These are phyloP conservation scores for Sus scrofa DNA, from an alignment of 2,113 vertebrate species.

Conservation along the genomic window DNA sequence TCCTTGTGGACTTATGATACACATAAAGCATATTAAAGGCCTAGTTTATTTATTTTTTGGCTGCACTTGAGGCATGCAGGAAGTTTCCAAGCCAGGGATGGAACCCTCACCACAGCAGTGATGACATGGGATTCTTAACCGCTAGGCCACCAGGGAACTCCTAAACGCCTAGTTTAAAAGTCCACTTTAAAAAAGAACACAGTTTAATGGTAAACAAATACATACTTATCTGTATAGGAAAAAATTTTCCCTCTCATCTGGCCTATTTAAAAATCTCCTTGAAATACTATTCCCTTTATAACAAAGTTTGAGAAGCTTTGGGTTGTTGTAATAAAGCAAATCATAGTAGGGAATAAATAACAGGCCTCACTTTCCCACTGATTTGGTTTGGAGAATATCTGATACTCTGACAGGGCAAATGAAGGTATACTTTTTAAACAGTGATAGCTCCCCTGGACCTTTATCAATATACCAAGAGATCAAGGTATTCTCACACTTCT, in stretches of 20 bases:
- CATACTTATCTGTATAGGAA: background rate
- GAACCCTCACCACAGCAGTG: too few relatives aligned
- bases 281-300: background rate
- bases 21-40: background rate
- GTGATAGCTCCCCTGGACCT: background rate
- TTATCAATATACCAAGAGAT: background rate
- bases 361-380: background rate
- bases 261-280: constrained; percentile 40
- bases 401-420: background rate
- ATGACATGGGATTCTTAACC: too few relatives aligned
- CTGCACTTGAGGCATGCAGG: too few relatives aligned
- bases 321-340: background rate
- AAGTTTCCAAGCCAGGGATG: too few relatives aligned
- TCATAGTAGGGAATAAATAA: constrained; percentile 7
- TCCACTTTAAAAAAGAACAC: background rate
- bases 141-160: too few relatives aligned
- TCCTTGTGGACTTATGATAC: background rate
- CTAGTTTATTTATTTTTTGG: background rate
- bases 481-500: background rate
- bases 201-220: constrained; percentile 31
- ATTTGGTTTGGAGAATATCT: constrained; percentile 28
- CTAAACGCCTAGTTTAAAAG: constrained; percentile 32
- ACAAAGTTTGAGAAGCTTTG: constrained; percentile 18
- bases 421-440: constrained; percentile 6
- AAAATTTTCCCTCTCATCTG: background rate